Percentiles rank a stretch among this genome's conserved stretches.
These are phyloP conservation scores for Dallia pectoralis DNA, from an alignment of 2,797 vertebrate species.

Conservation along the genomic window DNA sequence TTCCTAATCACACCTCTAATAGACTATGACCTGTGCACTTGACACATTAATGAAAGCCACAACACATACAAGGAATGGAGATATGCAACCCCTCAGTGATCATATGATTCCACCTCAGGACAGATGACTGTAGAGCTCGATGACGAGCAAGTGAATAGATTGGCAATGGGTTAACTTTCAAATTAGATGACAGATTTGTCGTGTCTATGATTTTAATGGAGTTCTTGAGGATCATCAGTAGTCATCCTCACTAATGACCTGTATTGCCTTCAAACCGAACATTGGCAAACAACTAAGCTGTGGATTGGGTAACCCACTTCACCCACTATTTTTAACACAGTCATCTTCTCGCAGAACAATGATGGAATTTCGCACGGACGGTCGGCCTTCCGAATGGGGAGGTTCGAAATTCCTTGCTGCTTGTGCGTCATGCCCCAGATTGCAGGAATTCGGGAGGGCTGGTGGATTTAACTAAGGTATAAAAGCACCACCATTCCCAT, in stretches of 20 bases:
- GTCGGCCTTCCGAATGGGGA: constrained; percentile 53
- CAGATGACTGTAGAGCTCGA: not conserved
- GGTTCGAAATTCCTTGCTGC: constrained; percentile 71
- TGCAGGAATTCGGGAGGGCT: constrained; percentile 39
- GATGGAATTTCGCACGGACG: constrained; percentile 65
- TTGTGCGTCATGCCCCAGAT: not conserved
- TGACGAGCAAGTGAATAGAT: not conserved
- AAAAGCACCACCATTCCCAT: constrained; percentile 54
- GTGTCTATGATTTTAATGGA: not conserved
- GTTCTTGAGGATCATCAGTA: not conserved
- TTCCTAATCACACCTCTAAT: constrained; percentile 11
- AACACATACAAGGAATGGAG: not conserved
- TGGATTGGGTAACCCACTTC: constrained; percentile 29
- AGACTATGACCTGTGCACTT: constrained; percentile 20
- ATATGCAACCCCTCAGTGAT: not conserved
- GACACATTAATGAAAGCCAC: constrained; percentile 19
- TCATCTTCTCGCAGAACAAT: constrained; percentile 57
- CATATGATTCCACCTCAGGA: not conserved
- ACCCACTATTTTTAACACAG: constrained; percentile 46
- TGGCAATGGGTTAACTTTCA: not conserved
- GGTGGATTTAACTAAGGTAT: constrained; percentile 35
- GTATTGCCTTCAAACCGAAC: not conserved
- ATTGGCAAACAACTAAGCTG: not conserved
- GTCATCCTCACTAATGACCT: not conserved
- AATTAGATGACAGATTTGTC: not conserved